phyloP scores from a whole-genome alignment of 2,888 invertebrate genomes.

The Caenorhabditis imperialis region DNA sequence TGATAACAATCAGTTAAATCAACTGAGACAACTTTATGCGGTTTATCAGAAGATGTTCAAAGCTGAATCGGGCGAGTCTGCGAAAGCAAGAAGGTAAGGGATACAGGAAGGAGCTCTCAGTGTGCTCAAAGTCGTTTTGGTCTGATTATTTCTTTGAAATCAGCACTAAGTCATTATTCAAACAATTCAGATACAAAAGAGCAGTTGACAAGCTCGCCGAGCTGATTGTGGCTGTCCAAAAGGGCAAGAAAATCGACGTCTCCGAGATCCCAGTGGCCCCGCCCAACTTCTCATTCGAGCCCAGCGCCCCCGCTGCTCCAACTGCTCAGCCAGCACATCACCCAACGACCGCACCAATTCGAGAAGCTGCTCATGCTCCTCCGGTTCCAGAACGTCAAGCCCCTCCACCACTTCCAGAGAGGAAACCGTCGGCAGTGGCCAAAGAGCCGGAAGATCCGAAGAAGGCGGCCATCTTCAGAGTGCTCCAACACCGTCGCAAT shows the following conservation, averaged over 20 bases:
- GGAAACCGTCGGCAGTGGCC: constrained; percentile 10
- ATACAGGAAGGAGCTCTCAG: no score
- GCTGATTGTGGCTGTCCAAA: constrained; percentile 43
- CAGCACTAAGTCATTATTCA: no score
- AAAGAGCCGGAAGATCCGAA: constrained; percentile 37
- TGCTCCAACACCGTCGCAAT: constrained; percentile 52
- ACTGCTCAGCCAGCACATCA: constrained; percentile 46
- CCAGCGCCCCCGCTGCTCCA: constrained; percentile 11
- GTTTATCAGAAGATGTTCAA: constrained; percentile 56
- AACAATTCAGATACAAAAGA: constrained; percentile 54
- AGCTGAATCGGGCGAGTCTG: constrained; percentile 44
- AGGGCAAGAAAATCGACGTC: constrained; percentile 54
- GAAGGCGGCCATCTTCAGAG: constrained; percentile 48
- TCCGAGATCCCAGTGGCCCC: constrained; percentile 63
- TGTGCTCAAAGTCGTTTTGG: not conserved
- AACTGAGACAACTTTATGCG: constrained; percentile 48
- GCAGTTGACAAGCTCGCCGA: constrained; percentile 58
- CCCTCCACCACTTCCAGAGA: constrained; percentile 40
- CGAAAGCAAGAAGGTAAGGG: constrained; percentile 56
- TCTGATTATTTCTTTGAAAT: no score
- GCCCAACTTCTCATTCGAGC: constrained; percentile 47
- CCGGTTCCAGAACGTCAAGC: constrained; percentile 8
- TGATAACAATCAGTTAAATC: constrained; percentile 21
- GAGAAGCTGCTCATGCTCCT: constrained; percentile 35
- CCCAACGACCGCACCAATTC: constrained; percentile 20